A percentile compares a stretch with the other conserved stretches of the same genome.
Evolutionary conservation across 2,797 vertebrate genomes (phyloP).

Genomic region (Channallabes apus): DNA sequence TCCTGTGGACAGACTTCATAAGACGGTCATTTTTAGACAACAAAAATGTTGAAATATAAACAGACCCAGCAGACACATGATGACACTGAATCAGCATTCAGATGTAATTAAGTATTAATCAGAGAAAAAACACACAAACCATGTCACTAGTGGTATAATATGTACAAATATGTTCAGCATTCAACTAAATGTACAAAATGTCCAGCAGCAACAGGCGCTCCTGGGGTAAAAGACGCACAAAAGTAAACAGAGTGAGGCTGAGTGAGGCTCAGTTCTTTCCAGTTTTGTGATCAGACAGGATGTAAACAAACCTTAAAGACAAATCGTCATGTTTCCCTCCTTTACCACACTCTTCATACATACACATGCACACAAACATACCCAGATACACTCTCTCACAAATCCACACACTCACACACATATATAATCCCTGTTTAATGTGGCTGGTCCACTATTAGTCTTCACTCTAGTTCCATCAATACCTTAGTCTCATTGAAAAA

Average conservation of each 20-base stretch:
- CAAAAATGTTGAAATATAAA: constrained; percentile 56
- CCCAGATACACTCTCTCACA: constrained; percentile 18
- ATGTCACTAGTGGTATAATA: constrained; percentile 62
- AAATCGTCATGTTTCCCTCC: constrained; percentile 14
- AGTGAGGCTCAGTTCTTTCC: constrained; percentile 36
- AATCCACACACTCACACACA: constrained; percentile 47
- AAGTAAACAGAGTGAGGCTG: constrained; percentile 33
- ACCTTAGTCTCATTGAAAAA: constrained; percentile 37
- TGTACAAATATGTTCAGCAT: constrained; percentile 63
- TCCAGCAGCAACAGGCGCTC: constrained; percentile 39
- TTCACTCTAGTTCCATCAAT: constrained; percentile 22
- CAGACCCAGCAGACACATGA: constrained; percentile 46
- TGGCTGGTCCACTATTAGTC: constrained; percentile 40
- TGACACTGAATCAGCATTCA: constrained; percentile 56
- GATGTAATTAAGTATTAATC: constrained; percentile 41
- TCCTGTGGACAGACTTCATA: constrained; percentile 2
- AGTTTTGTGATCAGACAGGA: constrained; percentile 34
- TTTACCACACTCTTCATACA: constrained; percentile 17
- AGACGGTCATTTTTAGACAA: constrained; percentile 31
- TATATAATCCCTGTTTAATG: constrained; percentile 32
- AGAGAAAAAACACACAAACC: constrained; percentile 43
- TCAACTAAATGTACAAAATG: constrained; percentile 54
- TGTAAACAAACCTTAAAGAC: constrained; percentile 42
- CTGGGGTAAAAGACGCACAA: constrained; percentile 50
- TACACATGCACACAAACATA: constrained; percentile 14